Base-by-base conservation (phyloP, 2,113 vertebrate species). In the Gymnorhina tibicen region DNA sequence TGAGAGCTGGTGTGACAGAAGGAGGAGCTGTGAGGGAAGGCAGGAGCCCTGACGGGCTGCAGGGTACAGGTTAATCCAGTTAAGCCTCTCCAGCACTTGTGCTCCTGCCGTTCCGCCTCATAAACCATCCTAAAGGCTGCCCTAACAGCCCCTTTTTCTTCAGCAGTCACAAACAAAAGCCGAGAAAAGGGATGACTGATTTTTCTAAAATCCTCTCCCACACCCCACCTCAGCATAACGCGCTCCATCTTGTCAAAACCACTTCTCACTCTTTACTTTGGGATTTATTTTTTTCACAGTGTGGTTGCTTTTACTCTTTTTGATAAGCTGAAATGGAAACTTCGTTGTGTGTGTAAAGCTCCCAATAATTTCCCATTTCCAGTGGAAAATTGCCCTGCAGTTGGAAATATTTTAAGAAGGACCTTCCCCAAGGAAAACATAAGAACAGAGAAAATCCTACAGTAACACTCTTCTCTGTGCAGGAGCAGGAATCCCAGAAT, bases 401-500 rank as follows among this genome's bases (percentile, higher is more conserved):
- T 5, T 46, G 52, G 27, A 59, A 77, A 42, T 26, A 28, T 35
- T 55, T 81, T 35, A 52, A 30, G 55, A 77, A 83, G 30, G 56
- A 35, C 2, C 10, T 47, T 82, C 47, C 8, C 7, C 13, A 22
- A 41, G 16, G 66, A 27, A 59, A 58, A 37, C 15, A 5, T 2
- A 30, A 42, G 13, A 82, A 6, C 5, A 30, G 22, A 37, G 55
- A 24, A 62, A 63, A 21, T 8, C 18, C 39, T 3, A 6, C 10
- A 16, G n/a, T 1, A 2, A 17, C 3, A 1, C 27, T 55, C 19
- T 30, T 26, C 17, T 47, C 17, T 33, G 50, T 10, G 4, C 44
- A 26, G 1, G 0, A 37, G 33, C 33, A 69, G 62, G 30, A 79
- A 30, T 47, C 30, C 35, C 39, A 33, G 13, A 46, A 37, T 17